These are phyloP conservation scores for Phrynocephalus guinanensis DNA, from an alignment of 2,797 vertebrate genomes.

Conservation along the genomic window DNA sequence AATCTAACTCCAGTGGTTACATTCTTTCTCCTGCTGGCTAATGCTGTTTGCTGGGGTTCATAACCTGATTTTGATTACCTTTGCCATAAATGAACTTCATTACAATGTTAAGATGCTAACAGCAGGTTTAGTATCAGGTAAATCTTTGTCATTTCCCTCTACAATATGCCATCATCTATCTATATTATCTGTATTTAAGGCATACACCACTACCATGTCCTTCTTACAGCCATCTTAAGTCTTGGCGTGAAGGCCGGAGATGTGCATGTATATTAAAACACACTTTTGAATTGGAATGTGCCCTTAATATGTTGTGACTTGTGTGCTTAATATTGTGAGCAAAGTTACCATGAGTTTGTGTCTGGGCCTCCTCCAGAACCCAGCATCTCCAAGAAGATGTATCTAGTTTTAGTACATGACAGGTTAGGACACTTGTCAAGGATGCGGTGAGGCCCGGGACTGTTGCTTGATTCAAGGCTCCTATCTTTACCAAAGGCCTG, in stretches of 20 bases:
- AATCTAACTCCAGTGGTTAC: conserved; percentile 59
- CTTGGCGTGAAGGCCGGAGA: conserved; percentile 21
- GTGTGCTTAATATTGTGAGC: neutral
- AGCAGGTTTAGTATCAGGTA: neutral
- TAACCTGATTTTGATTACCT: conserved; percentile 52
- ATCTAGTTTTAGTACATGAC: too few relatives aligned
- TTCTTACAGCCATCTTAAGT: conserved; percentile 21
- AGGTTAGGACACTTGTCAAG: too few relatives aligned
- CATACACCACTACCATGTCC: conserved; percentile 30
- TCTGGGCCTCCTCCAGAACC: neutral
- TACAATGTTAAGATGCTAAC: conserved; percentile 42
- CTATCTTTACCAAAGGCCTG: too few relatives aligned
- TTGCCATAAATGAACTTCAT: conserved; percentile 18
- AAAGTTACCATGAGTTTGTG: neutral
- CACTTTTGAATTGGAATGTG: conserved; percentile 4
- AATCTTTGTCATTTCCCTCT: conserved; percentile 16
- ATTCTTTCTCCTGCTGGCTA: conserved; percentile 24
- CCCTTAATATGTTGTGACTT: conserved; percentile 10
- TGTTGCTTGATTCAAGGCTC: too few relatives aligned
- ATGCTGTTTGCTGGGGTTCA: conserved; percentile 53
- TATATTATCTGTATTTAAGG: conserved; percentile 44
- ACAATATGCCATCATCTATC: conserved; percentile 48
- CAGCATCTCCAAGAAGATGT: neutral
- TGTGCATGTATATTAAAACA: conserved; percentile 21
- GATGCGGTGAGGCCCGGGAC: too few relatives aligned